phyloP scores from a whole-genome alignment of 2,113 vertebrate species.

The Pterophyllum scalare region DNA sequence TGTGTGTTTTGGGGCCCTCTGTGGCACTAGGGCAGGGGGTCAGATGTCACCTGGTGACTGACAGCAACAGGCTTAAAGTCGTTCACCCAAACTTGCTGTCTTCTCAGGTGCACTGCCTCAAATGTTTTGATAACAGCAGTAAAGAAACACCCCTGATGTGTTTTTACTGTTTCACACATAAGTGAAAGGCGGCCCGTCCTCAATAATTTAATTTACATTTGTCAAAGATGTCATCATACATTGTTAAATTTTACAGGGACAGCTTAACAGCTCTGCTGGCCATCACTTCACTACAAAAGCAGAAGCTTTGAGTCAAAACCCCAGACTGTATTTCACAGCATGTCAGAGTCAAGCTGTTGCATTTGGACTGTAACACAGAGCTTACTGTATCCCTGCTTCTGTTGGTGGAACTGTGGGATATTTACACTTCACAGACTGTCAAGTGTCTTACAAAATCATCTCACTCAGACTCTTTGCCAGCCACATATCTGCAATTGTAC shows the following conservation, averaged over 20 bases:
- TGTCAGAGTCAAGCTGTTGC: conserved; percentile 56
- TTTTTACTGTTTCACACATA: conserved; percentile 45
- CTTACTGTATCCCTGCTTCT: conserved; percentile 42
- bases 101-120: conserved; percentile 33
- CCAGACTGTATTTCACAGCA: conserved; percentile 48
- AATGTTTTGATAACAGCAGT: conserved; percentile 37
- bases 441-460: conserved; percentile 38
- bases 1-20: conserved; percentile 8
- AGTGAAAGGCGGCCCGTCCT: conserved; percentile 21
- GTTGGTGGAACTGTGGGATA: conserved; percentile 35
- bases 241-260: conserved; percentile 56
- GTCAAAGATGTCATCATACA: conserved; percentile 64
- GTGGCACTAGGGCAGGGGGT: conserved; percentile 44
- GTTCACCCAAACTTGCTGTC: conserved; percentile 41
- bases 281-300: conserved; percentile 38
- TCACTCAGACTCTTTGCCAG: conserved; percentile 12
- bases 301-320: conserved; percentile 37
- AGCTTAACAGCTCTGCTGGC: conserved; percentile 51
- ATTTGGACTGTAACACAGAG: conserved; percentile 54
- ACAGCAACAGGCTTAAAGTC: conserved; percentile 71
- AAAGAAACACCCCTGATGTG: conserved; percentile 42
- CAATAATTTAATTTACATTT: conserved; percentile 57
- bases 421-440: conserved; percentile 49
- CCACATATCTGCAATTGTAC: conserved; percentile 31
- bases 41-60: conserved; percentile 68